Base-by-base conservation (phyloP, 1,140 invertebrate genomes). In the Diorhabda elongata region DNA sequence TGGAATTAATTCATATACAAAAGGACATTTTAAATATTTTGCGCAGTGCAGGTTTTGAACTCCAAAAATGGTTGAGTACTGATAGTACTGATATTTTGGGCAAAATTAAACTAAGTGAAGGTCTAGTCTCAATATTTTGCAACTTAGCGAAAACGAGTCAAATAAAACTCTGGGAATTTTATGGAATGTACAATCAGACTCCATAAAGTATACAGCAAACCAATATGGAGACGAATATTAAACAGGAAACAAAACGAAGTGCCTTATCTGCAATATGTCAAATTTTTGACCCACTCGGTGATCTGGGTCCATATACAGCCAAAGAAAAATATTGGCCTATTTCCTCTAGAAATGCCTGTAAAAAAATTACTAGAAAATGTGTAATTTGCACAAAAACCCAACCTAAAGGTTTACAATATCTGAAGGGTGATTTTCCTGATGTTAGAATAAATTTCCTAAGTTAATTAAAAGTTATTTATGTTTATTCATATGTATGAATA, bases 41-140 rank as follows among this genome's bases (percentile, higher is more conserved):
- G 26, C 26, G 58, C 9, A 64, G 61, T 1, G 71, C 52, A 8
- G 72, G 75, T 45, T 74, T 78, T 69, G 4, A 61, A 6, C 66
- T 75, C 8, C 42, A 67, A 26, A 75, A 78, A 71, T 78, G 78
- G 75, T 68, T 73, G 9, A 64, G 58, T 3, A n/a, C n/a, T n/a
- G 80, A 78, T 59, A 57, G 52, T 9, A 52, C 42, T 5, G 44
- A 45, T 2, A 42, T 70, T 5, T 7, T 73, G 11, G 9, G 4
- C 62, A 58, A 61, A 52, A 64, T 68, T 62, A 7, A 62, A 58
- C 43, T 69, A 57, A 56, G 45, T 66, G 9, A 58, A 75, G 52
- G 63, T 69, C 11, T 69, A 75, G 56, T 68, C 58, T 61, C 61
- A 61, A 61, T 59, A 47, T 71, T 64, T 52, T 69, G 47, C 61